These are phyloP conservation scores for Hypomecis punctinalis DNA, from an alignment of 2,888 invertebrate species.

Conservation along the genomic window DNA sequence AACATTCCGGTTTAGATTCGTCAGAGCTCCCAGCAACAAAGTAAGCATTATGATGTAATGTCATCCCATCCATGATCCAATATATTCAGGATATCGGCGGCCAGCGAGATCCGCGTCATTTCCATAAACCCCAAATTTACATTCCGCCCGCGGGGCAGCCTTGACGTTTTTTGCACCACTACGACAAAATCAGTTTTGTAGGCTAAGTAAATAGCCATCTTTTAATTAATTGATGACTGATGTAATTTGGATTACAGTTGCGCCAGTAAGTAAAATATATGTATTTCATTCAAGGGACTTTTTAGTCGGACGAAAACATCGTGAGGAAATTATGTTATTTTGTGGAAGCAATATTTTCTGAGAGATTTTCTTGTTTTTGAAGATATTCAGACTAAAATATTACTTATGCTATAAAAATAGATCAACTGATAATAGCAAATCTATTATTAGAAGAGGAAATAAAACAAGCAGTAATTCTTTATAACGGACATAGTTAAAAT, in stretches of 20 bases:
- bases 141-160: slow-evolving; percentile 10
- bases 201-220: background rate
- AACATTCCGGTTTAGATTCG: background rate
- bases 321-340: too few species aligned
- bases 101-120: slow-evolving; percentile 17
- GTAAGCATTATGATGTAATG: slow-evolving; percentile 1
- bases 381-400: too few species aligned
- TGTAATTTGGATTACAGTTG: too few species aligned
- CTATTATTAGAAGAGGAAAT: background rate
- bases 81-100: slow-evolving; percentile 3
- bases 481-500: background rate
- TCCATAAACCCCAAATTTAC: slow-evolving; percentile 18
- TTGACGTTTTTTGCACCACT: slow-evolving; percentile 7
- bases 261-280: too few species aligned
- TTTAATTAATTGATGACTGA: too few species aligned
- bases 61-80: slow-evolving; percentile 3
- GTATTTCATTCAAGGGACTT: too few species aligned
- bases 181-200: background rate
- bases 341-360: too few species aligned
- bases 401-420: too few species aligned
- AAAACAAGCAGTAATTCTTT: background rate
- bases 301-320: too few species aligned
- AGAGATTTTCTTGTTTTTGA: too few species aligned
- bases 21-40: background rate
- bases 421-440: too few species aligned